A percentile compares a stretch with the other conserved stretches of the same genome.
These are phyloP conservation scores for Vannuccia rotundouncinata DNA, from an alignment of 2,888 invertebrate genomes.

Conservation along the genomic window DNA sequence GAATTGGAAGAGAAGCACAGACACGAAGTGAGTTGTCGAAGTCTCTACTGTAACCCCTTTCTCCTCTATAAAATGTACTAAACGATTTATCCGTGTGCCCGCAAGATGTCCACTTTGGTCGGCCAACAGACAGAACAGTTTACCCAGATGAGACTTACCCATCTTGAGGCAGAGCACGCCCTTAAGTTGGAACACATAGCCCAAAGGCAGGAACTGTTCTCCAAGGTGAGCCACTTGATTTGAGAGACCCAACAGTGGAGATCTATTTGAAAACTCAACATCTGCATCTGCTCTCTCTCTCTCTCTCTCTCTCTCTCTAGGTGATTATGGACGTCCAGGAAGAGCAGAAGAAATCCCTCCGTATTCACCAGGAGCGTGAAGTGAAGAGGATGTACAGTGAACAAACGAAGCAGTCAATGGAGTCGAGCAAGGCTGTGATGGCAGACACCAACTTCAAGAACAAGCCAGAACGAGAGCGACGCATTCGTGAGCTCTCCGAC, in stretches of 20 bases:
- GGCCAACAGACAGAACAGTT: constrained; percentile 31
- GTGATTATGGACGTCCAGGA: constrained; percentile 25
- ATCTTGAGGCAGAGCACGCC: neutral
- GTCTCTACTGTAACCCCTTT: no score
- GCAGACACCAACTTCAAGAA: constrained; percentile 91
- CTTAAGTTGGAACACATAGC: neutral
- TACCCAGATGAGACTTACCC: constrained; percentile 12
- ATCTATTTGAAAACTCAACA: neutral
- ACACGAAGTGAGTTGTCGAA: neutral
- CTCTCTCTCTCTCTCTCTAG: neutral
- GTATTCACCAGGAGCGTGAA: constrained; percentile 63
- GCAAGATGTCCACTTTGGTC: constrained; percentile 15
- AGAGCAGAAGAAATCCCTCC: constrained; percentile 32
- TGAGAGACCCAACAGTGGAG: neutral
- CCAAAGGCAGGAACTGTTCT: neutral
- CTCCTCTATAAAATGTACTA: no score
- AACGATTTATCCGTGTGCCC: neutral
- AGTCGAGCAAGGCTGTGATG: constrained; percentile 87
- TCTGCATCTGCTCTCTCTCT: no score
- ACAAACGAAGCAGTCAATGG: constrained; percentile 92
- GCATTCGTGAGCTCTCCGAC: constrained; percentile 77
- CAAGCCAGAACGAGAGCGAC: constrained; percentile 85
- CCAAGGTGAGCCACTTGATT: neutral
- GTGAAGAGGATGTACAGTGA: constrained; percentile 86
- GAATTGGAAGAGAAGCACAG: neutral